These are phyloP conservation scores for Hyla sarda DNA, from an alignment of 2,113 vertebrate species.

Conservation along the genomic window DNA sequence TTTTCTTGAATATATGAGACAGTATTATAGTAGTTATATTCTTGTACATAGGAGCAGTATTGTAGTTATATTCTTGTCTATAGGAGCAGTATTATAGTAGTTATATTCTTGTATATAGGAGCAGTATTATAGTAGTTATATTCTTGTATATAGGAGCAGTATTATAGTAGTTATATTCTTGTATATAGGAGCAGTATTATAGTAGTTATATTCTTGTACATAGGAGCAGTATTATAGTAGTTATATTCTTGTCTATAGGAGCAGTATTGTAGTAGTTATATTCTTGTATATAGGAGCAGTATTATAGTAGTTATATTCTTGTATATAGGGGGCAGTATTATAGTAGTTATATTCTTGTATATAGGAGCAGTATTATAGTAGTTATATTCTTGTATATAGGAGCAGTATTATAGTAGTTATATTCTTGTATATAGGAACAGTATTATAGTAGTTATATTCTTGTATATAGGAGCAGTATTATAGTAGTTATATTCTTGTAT, in stretches of 20 bases:
- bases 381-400: constrained; percentile 4
- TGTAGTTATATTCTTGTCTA: neutral
- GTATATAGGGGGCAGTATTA: neutral
- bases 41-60: neutral
- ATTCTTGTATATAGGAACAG: neutral
- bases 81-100: neutral
- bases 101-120: neutral
- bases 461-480: neutral
- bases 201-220: constrained; percentile 13
- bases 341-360: constrained; percentile 1
- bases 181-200: neutral
- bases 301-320: constrained; percentile 13
- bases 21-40: neutral
- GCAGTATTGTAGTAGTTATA: constrained; percentile 14
- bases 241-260: constrained; percentile 5
- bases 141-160: neutral
- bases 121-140: constrained; percentile 7
- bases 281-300: neutral
- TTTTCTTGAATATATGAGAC: neutral
- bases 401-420: neutral
- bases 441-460: constrained; percentile 13
- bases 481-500: constrained; percentile 9
- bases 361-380: constrained; percentile 1
- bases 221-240: constrained; percentile 2
- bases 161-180: neutral